Evolutionary conservation across 2,113 vertebrate genomes (phyloP).

Genomic region (Caretta caretta): DNA sequence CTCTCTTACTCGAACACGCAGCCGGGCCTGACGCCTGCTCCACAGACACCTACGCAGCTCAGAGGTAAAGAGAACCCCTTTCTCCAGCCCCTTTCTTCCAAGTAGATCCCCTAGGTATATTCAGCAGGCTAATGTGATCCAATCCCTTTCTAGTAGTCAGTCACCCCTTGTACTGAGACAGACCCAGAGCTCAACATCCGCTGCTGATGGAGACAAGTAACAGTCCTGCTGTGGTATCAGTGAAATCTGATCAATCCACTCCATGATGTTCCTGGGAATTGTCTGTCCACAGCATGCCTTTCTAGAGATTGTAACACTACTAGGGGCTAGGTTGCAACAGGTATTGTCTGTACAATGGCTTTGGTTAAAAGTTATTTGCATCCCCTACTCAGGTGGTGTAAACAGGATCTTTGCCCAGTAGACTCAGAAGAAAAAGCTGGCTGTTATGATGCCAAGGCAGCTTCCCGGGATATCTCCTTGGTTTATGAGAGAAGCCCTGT

Average conservation of each 20-base stretch:
- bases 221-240: fast-evolving
- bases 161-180: not conserved
- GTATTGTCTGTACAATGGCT: fast-evolving
- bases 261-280: not conserved
- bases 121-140: not conserved
- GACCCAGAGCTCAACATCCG: fast-evolving
- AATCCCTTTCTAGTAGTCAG: not conserved
- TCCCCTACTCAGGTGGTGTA: constrained; percentile 83
- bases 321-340: fast-evolving
- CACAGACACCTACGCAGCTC: constrained; percentile 72
- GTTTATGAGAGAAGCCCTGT: constrained; percentile 70
- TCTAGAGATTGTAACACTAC: not conserved
- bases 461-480: constrained; percentile 69
- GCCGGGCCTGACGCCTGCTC: constrained; percentile 73
- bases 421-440: constrained; percentile 55
- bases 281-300: not conserved
- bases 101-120: fast-evolving
- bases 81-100: fast-evolving
- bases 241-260: fast-evolving
- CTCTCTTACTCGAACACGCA: constrained; percentile 83
- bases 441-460: constrained; percentile 65
- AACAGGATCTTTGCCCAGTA: constrained; percentile 83
- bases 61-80: constrained; percentile 60
- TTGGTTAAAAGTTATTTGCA: fast-evolving
- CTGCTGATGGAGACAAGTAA: fast-evolving